Evolutionary conservation across 23 tunicate genomes (phyloP).

Genomic region (Phallusia fumigata): DNA sequence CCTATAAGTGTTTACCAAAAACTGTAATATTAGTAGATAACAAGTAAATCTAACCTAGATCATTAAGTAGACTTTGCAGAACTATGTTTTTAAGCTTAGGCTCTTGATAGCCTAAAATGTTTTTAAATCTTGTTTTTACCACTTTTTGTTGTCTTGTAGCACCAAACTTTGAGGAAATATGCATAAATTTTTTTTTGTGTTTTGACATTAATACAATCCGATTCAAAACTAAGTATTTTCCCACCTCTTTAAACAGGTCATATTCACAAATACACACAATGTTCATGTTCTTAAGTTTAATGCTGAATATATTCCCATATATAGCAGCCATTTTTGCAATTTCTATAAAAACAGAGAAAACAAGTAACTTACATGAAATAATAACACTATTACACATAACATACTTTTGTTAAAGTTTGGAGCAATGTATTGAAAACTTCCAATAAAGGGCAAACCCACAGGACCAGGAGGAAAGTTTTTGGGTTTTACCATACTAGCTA

Average conservation of each 20-base stretch:
- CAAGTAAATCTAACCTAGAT: too few species aligned
- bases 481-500: not conserved
- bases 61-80: too few species aligned
- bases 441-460: not conserved
- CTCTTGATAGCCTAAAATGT: too few species aligned
- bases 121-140: too few species aligned
- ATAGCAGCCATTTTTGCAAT: not conserved
- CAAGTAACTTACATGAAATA: not conserved
- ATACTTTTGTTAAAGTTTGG: not conserved
- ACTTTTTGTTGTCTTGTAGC: too few species aligned
- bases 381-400: not conserved
- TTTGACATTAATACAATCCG: too few species aligned
- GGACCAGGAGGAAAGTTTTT: conserved; percentile 3
- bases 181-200: too few species aligned
- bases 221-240: too few species aligned
- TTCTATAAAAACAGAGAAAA: not conserved
- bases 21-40: not conserved
- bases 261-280: not conserved
- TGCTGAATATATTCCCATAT: not conserved
- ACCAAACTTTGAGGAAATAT: too few species aligned
- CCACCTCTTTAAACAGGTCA: not conserved
- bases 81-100: too few species aligned
- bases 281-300: not conserved
- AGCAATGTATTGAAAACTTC: not conserved
- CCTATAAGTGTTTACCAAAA: not conserved